Evolutionary conservation across 2,888 invertebrate species (phyloP), one percentile per base, ranked within the genome.

Genomic region (Leptinotarsa haldemani): DNA sequence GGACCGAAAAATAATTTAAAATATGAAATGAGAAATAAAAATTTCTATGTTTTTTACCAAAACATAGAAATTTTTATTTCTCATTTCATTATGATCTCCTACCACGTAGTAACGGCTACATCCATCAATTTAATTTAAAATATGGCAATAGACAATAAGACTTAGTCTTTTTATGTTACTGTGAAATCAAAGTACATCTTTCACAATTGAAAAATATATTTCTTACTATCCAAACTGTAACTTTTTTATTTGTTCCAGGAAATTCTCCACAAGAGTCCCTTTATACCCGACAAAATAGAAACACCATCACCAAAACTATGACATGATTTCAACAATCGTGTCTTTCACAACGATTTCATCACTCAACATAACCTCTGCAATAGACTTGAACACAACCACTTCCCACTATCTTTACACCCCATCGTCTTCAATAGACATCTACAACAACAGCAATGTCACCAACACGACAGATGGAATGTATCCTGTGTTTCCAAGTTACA

Each of bases 401-500:
- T 79, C 83, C 64, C 82, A 81, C 75, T 85, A 83, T 77, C 77
- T 84, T 25, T 84, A 85, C 80, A 80, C 82, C 9, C 80, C 83
- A 46, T 75, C 80, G 20, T 74, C 53, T 40, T 79, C 56, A 80
- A 81, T 69, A 61, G 71, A 77, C 63, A 18, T 72, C 20, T 70
- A 69, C 80, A 82, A 84, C 74, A 69, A 65, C 69, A 79, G 80
- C 72, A 82, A 81, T 74, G 69, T 76, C 69, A 77, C 79, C 73
- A 77, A 82, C 73, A 74, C 79, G 58, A 86, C 86, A 77, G 83
- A 83, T 5, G 84, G 84, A 15, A 76, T 79, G 40, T 84, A 84
- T 69, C 86, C 88, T 71, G 88, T 90, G 80, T 88, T 96, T 84
- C 96, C 97, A 80, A 90, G 92, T 84, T 97, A 97, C 89, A 95